Conservation (phyloP, 1,140 invertebrate species). For the Calephelis virginiensis region DNA sequence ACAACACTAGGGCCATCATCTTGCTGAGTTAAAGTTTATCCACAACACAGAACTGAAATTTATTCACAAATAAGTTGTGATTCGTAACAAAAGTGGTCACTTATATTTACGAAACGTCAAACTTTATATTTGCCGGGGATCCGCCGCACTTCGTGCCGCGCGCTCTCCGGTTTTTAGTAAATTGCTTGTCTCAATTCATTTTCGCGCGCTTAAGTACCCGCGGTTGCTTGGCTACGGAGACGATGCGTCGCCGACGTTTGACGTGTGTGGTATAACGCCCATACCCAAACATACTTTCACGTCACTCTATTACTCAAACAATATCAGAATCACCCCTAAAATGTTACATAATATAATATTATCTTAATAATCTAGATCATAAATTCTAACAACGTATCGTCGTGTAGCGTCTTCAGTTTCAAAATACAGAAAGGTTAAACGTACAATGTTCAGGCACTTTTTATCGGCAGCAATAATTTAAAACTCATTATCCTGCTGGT, state of each 20-base stretch:
- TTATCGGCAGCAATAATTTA: constrained; percentile 75
- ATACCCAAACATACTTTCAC: constrained; percentile 19
- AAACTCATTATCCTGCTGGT: constrained; percentile 71
- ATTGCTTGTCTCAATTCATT: constrained; percentile 45
- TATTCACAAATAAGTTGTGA: constrained; percentile 60
- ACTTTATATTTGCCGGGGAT: constrained; percentile 59
- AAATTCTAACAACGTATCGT: constrained; percentile 17
- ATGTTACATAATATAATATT: background rate
- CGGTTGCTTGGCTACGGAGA: constrained; percentile 59
- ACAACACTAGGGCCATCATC: constrained; percentile 74
- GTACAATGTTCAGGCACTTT: constrained; percentile 57
- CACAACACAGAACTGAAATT: constrained; percentile 70
- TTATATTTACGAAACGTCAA: constrained; percentile 76
- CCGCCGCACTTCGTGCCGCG: constrained; percentile 68
- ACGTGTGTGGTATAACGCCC: constrained; percentile 16
- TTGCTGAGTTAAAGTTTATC: constrained; percentile 44
- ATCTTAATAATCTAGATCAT: background rate
- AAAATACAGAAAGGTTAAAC: constrained; percentile 67
- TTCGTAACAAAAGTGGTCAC: constrained; percentile 71
- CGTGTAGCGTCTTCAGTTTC: constrained; percentile 53
- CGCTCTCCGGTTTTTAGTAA: constrained; percentile 62
- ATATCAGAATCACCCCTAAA: background rate
- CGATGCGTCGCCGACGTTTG: constrained; percentile 51
- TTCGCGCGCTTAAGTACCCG: constrained; percentile 56
- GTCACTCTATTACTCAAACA: constrained; percentile 10